Percentiles rank a stretch among this genome's conserved stretches.
phyloP scores from a whole-genome alignment of 2,797 vertebrate genomes.

The Hybognathus amarus region DNA sequence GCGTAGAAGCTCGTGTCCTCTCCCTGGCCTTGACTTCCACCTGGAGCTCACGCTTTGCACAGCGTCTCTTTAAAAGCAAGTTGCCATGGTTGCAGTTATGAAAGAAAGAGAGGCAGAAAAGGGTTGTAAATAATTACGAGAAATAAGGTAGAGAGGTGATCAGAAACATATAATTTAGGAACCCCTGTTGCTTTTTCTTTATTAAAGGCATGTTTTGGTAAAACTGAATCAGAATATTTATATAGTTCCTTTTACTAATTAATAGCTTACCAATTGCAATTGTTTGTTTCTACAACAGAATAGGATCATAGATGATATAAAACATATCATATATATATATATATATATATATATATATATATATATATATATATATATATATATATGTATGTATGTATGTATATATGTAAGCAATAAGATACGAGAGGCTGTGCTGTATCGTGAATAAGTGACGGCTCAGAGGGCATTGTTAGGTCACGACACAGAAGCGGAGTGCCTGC shows the following conservation, averaged over 20 bases:
- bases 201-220: background rate
- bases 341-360: too few species aligned
- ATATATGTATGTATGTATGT: too few species aligned
- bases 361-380: too few species aligned
- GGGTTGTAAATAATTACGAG: background rate
- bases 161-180: conserved; percentile 27
- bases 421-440: too few species aligned
- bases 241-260: background rate
- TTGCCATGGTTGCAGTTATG: conserved; percentile 57
- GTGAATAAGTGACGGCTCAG: too few species aligned
- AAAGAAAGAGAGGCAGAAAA: conserved; percentile 4
- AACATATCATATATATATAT: too few species aligned
- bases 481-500: too few species aligned
- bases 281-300: background rate
- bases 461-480: too few species aligned
- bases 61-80: conserved; percentile 43
- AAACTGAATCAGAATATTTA: background rate
- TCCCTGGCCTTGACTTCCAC: conserved; percentile 54
- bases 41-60: conserved; percentile 44
- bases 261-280: background rate
- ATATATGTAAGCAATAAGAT: too few species aligned
- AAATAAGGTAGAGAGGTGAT: background rate
- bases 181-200: background rate
- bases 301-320: background rate
- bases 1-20: conserved; percentile 31